Evolutionary conservation across 1,140 invertebrate genomes (phyloP).

Genomic region (Eulimnadia texana): DNA sequence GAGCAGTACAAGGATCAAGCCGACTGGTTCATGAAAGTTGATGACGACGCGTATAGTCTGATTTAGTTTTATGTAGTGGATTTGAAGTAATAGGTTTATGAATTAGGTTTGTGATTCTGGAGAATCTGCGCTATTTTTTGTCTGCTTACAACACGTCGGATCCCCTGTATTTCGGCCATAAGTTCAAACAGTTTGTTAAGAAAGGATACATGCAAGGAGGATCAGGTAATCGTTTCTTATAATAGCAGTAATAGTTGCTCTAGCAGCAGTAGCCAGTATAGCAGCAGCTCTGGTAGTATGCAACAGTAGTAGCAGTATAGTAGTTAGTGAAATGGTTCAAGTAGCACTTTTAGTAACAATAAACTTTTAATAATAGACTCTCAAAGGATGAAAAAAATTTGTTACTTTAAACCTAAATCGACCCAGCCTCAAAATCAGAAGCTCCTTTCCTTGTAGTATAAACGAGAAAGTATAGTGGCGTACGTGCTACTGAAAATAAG

Average conservation of each 20-base stretch:
- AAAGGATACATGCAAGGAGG: conserved; percentile 92
- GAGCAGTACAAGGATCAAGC: conserved; percentile 62
- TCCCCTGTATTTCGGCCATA: conserved; percentile 75
- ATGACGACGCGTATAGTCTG: conserved; percentile 70
- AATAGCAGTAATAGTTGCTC: not conserved
- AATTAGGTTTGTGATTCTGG: conserved; percentile 66
- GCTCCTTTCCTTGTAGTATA: too few species aligned
- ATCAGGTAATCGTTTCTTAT: not conserved
- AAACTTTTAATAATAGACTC: too few species aligned
- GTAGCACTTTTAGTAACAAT: too few species aligned
- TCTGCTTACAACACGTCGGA: conserved; percentile 48
- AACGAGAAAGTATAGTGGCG: too few species aligned
- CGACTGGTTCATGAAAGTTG: conserved; percentile 90
- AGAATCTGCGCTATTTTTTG: conserved; percentile 84
- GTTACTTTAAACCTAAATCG: too few species aligned
- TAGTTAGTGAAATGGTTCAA: too few species aligned
- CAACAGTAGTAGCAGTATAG: too few species aligned
- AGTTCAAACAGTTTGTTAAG: conserved; percentile 73
- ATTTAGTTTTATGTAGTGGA: not conserved
- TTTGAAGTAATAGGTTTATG: not conserved
- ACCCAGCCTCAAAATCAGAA: too few species aligned
- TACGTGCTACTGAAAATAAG: too few species aligned
- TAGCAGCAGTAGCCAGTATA: too few species aligned
- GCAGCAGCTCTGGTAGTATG: too few species aligned
- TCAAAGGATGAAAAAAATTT: too few species aligned